phyloP scores from a whole-genome alignment of 2,797 vertebrate genomes.

The Alexandromys oeconomus region DNA sequence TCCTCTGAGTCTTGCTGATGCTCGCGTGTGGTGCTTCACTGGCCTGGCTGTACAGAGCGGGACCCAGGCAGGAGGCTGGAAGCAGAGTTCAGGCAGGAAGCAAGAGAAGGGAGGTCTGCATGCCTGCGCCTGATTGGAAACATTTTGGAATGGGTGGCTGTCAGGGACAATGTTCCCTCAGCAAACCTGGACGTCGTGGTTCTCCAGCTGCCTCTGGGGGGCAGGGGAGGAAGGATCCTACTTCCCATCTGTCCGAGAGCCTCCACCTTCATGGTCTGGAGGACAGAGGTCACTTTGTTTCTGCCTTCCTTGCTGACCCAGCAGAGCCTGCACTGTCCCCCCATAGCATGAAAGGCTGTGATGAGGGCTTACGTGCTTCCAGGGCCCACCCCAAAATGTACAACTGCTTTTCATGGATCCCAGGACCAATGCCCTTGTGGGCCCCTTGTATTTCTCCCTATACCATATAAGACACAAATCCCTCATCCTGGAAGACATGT shows the following conservation, averaged over 20 bases:
- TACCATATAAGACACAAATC: accelerated
- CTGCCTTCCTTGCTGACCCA: not conserved
- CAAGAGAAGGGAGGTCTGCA: too few species aligned
- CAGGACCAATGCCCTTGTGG: not conserved
- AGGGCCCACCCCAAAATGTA: not conserved
- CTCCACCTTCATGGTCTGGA: not conserved
- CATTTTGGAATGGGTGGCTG: accelerated
- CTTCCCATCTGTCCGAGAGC: not conserved
- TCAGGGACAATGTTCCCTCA: not conserved
- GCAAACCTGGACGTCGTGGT: accelerated
- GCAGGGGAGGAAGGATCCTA: not conserved
- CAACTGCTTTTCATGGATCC: not conserved
- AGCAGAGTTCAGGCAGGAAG: not conserved
- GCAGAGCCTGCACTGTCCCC: not conserved
- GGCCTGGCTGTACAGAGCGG: accelerated
- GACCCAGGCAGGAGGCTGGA: accelerated
- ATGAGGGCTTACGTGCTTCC: too few species aligned
- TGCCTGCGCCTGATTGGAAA: not conserved
- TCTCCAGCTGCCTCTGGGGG: not conserved
- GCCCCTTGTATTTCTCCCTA: not conserved
- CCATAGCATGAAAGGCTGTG: too few species aligned
- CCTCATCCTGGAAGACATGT: not conserved
- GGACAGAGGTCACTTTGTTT: not conserved
- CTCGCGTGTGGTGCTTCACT: accelerated
- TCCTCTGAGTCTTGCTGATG: not conserved